These are phyloP conservation scores for Marronus borbonicus DNA, from an alignment of 2,888 invertebrate genomes.

Conservation along the genomic window DNA sequence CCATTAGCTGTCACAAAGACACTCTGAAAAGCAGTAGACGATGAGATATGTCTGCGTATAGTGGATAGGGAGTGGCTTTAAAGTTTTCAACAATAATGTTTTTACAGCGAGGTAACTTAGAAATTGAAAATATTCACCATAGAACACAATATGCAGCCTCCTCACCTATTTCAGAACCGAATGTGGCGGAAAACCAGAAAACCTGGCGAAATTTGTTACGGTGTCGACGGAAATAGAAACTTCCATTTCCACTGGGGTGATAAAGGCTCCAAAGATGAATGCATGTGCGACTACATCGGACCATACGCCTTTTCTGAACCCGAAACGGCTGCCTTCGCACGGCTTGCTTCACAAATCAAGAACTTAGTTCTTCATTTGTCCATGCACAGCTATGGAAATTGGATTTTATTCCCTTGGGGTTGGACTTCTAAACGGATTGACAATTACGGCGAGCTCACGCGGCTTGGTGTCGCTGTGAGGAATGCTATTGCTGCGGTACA, in stretches of 20 bases:
- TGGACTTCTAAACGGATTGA: constrained; percentile 73
- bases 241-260: constrained; percentile 80
- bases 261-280: constrained; percentile 64
- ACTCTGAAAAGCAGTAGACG: no score
- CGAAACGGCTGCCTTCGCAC: constrained; percentile 73
- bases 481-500: constrained; percentile 67
- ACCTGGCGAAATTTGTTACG: constrained; percentile 53
- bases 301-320: constrained; percentile 70
- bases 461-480: constrained; percentile 69
- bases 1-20: no score
- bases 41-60: no score
- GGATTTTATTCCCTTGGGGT: constrained; percentile 80
- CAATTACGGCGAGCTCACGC: constrained; percentile 70
- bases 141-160: no score
- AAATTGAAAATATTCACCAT: no score
- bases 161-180: constrained; percentile 54
- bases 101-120: no score
- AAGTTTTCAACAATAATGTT: no score
- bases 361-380: constrained; percentile 77
- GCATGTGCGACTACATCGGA: constrained; percentile 71
- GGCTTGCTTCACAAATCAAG: constrained; percentile 71
- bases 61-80: no score
- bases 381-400: constrained; percentile 81
- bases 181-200: constrained; percentile 62
- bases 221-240: constrained; percentile 62